Evolutionary conservation across 2,888 invertebrate species (phyloP), one percentile per base, ranked within the genome.

Genomic region (Bembecia ichneumoniformis): DNA sequence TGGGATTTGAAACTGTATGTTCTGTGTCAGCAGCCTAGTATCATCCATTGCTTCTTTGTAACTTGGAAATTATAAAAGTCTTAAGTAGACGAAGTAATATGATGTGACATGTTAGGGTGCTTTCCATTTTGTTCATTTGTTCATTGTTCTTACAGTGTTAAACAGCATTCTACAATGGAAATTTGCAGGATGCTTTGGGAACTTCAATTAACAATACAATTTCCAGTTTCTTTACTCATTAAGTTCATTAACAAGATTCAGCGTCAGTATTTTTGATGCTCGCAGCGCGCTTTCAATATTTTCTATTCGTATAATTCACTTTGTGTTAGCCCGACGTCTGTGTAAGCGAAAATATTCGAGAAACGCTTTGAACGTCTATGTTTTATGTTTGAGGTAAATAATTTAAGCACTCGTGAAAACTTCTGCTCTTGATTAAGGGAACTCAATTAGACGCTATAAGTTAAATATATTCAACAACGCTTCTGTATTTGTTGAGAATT

Each of bases 371-470:
- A 81, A 81, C 77, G 71, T 69, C 74, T 71, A 81, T 81, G 81
- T 82, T 83, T 82, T 81, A 72, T 82, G 79, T 82, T 82, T 76
- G 76, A 76, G 81, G 80, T 76, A 81, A 82, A 84, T 82, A 81
- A 83, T 82, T 80, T 75, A 74, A 82, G 77, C 74, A 80, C 77
- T 83, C 77, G 78, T 71, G 77, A 82, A 84, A 82, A 83, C 81
- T 84, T 81, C 59, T 66, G 69, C 72, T 82, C 76, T 81, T 82
- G 80, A 83, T 86, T 83, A 86, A 79, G 77, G 70, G 69, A 64
- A 74, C 82, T 78, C 77, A 82, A 84, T 84, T 84, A 80, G 72
- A 68, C 76, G 68, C 71, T 80, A 76, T 67, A 74, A 74, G 67
- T 77, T 76, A 68, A 81, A 80, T 74, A 74, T 76, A 77, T 78